Percentiles rank a stretch among this genome's conserved stretches.
Conservation (phyloP, 2,888 invertebrate species). For the Megastigmus dorsalis region DNA sequence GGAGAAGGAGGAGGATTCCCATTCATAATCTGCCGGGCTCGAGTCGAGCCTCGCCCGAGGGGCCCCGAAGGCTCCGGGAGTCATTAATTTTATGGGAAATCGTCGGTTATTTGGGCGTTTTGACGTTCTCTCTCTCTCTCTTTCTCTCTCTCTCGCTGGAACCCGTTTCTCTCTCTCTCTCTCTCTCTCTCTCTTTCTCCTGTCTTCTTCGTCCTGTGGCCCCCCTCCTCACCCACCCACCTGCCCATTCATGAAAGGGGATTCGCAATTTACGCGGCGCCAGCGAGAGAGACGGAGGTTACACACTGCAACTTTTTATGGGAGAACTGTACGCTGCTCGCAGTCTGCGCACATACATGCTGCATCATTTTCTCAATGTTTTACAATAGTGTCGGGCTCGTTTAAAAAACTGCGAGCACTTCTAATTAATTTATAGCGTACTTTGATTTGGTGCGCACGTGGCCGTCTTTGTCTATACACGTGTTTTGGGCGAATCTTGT, state of each 20-base stretch:
- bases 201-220: conserved; percentile 4
- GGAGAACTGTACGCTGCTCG: no score
- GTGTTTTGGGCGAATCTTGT: no score
- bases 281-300: conserved; percentile 17
- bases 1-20: conserved; percentile 35
- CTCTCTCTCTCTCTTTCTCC: conserved; percentile 2
- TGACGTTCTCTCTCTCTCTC: conserved; percentile 60
- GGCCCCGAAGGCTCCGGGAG: conserved; percentile 54
- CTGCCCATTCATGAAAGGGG: conserved; percentile 50
- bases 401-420: no score
- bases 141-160: conserved; percentile 51
- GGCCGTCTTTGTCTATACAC: no score
- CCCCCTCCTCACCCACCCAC: no score
- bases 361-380: no score
- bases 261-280: conserved; percentile 54
- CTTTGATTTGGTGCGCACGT: no score
- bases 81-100: conserved; percentile 73
- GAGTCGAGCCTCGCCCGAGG: conserved; percentile 21
- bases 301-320: no score
- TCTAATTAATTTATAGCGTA: no score
- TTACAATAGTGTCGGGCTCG: no score
- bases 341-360: no score
- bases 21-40: conserved; percentile 43
- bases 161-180: conserved; percentile 57
- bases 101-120: conserved; percentile 71